Evolutionary conservation across 1,140 invertebrate species (phyloP).

Genomic region (Platyscapa corneri): DNA sequence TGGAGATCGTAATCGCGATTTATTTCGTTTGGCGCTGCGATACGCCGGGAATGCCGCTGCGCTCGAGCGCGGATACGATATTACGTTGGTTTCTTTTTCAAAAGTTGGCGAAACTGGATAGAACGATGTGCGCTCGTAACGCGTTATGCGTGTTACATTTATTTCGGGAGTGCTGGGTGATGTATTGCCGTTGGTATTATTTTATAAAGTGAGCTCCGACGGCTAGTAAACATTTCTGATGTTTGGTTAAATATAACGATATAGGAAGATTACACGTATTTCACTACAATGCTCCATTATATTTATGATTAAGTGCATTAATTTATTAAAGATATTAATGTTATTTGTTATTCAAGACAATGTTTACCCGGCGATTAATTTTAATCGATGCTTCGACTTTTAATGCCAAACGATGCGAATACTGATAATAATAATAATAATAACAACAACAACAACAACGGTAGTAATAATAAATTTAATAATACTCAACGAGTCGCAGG

Average conservation of each 20-base stretch:
- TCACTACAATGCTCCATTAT: background rate
- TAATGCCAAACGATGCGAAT: background rate
- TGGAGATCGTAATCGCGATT: background rate
- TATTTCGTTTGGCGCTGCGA: slow-evolving; percentile 24
- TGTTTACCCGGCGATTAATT: background rate
- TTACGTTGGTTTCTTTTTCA: slow-evolving; percentile 16
- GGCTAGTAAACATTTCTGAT: slow-evolving; percentile 15
- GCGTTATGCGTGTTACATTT: no score
- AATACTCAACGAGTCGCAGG: no score
- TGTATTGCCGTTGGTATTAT: background rate
- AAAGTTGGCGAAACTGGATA: slow-evolving; percentile 17
- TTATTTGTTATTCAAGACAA: background rate
- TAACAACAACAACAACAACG: no score
- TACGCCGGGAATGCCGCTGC: slow-evolving; percentile 11
- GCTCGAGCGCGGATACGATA: background rate
- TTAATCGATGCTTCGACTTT: background rate
- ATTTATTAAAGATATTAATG: background rate
- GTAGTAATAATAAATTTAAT: no score
- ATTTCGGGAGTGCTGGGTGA: slow-evolving; percentile 1
- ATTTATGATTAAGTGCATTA: background rate
- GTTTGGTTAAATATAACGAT: background rate
- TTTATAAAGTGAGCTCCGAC: slow-evolving; percentile 19
- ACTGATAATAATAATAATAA: no score
- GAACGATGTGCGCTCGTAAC: slow-evolving; percentile 16
- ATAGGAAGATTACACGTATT: background rate